Evolutionary conservation across 2,888 invertebrate species (phyloP).

Genomic region (Coleophora flavipennella): DNA sequence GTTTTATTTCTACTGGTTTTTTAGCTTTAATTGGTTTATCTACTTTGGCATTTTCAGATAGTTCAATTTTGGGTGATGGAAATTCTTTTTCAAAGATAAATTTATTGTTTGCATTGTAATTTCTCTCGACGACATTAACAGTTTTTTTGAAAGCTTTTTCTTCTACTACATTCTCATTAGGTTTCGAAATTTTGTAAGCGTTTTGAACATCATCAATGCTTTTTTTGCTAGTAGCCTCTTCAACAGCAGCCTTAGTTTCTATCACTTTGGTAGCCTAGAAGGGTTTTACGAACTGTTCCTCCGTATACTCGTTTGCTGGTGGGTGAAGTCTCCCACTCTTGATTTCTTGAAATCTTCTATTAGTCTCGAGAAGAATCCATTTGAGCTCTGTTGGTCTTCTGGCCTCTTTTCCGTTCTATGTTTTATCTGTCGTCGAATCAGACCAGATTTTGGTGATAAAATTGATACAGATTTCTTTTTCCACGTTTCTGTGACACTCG

Average conservation of each 20-base stretch:
- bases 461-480: conserved; percentile 49
- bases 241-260: conserved; percentile 11
- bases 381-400: conserved; percentile 16
- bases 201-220: too few relatives aligned
- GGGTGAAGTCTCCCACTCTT: conserved; percentile 49
- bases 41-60: conserved; percentile 12
- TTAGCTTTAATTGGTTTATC: conserved; percentile 7
- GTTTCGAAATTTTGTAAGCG: too few relatives aligned
- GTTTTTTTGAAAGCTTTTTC: conserved; percentile 13
- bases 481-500: conserved; percentile 35
- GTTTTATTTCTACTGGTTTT: conserved; percentile 19
- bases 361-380: conserved; percentile 40
- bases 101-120: conserved; percentile 20
- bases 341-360: conserved; percentile 45
- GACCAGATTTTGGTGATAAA: conserved; percentile 50
- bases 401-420: conserved; percentile 8
- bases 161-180: neutral
- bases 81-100: conserved; percentile 26
- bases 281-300: conserved; percentile 45
- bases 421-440: conserved; percentile 26
- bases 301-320: conserved; percentile 41
- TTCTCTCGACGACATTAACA: conserved; percentile 1
- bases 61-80: conserved; percentile 28
- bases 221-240: too few relatives aligned
- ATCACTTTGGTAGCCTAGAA: conserved; percentile 52